Evolutionary conservation across 2,113 vertebrate genomes (phyloP).

Genomic region (Psilopogon haemacephalus): DNA sequence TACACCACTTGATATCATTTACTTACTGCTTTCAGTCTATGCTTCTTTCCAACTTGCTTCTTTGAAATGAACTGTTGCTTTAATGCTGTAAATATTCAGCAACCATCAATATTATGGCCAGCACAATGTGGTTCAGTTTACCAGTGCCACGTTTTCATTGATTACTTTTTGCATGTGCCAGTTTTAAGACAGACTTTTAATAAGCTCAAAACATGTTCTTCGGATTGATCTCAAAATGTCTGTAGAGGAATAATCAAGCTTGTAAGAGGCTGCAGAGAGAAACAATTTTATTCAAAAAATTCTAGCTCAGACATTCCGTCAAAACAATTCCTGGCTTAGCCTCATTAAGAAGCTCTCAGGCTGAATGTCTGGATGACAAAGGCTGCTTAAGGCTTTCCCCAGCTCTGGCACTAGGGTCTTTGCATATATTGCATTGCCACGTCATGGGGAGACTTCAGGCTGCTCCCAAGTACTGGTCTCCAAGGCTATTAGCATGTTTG

Average conservation of each 20-base stretch:
- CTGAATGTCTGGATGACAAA: background rate
- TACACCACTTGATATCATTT: constrained; percentile 13
- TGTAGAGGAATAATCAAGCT: constrained; percentile 55
- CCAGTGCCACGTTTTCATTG: constrained; percentile 56
- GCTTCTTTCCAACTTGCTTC: constrained; percentile 27
- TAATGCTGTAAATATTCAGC: constrained; percentile 36
- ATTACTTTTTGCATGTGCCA: constrained; percentile 53
- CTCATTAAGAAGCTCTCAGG: background rate
- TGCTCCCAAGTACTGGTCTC: background rate
- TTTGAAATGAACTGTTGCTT: constrained; percentile 49
- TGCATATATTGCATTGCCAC: background rate
- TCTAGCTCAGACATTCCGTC: constrained; percentile 27
- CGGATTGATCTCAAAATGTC: constrained; percentile 63
- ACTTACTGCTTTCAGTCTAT: constrained; percentile 26
- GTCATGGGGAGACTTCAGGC: accelerated
- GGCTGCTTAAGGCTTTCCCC: background rate
- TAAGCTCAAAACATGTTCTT: constrained; percentile 64
- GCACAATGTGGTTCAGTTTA: constrained; percentile 37
- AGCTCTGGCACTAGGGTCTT: background rate
- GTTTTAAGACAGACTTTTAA: constrained; percentile 67
- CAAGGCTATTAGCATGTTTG: background rate
- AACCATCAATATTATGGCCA: constrained; percentile 60
- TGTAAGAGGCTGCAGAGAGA: constrained; percentile 27
- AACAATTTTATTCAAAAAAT: constrained; percentile 22
- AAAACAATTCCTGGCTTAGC: constrained; percentile 17